Conservation (phyloP, 2,888 invertebrate species). For the Pherbina coryleti region DNA sequence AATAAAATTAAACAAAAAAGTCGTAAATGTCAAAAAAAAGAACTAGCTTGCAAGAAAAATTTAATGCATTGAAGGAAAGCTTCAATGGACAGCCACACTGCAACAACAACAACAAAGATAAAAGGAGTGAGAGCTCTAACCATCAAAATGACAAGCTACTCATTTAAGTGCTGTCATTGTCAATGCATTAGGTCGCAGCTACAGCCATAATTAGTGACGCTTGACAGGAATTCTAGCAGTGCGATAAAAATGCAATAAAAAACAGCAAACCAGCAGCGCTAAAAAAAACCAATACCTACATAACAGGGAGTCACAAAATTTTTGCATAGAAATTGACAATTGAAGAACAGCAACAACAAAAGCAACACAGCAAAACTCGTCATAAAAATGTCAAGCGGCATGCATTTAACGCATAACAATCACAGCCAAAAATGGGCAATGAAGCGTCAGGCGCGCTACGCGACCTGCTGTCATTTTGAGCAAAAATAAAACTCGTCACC, state of each 20-base stretch:
- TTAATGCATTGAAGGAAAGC: too few species aligned
- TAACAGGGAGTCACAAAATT: conserved; percentile 40
- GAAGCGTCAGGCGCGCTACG: background rate
- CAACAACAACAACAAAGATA: too few species aligned
- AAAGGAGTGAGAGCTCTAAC: background rate
- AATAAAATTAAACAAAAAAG: conserved; percentile 37
- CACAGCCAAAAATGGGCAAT: background rate
- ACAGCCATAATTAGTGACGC: conserved; percentile 60
- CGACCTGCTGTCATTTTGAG: conserved; percentile 15
- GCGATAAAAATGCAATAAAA: conserved; percentile 65
- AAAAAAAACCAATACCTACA: conserved; percentile 62
- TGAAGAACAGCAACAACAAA: conserved; percentile 50
- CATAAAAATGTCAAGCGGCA: conserved; percentile 31
- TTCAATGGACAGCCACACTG: too few species aligned
- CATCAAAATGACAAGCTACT: conserved; percentile 15
- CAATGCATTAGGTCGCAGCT: conserved; percentile 20
- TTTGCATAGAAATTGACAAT: conserved; percentile 41
- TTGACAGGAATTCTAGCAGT: conserved; percentile 53
- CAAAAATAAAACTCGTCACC: background rate
- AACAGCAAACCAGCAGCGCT: conserved; percentile 48
- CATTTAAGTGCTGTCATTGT: background rate
- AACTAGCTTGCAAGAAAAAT: background rate
- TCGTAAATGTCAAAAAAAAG: conserved; percentile 57
- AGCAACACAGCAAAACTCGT: background rate
- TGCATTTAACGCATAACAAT: conserved; percentile 22